Evolutionary conservation across 2,888 invertebrate genomes (phyloP).

Genomic region (Trichopria drosophilae): DNA sequence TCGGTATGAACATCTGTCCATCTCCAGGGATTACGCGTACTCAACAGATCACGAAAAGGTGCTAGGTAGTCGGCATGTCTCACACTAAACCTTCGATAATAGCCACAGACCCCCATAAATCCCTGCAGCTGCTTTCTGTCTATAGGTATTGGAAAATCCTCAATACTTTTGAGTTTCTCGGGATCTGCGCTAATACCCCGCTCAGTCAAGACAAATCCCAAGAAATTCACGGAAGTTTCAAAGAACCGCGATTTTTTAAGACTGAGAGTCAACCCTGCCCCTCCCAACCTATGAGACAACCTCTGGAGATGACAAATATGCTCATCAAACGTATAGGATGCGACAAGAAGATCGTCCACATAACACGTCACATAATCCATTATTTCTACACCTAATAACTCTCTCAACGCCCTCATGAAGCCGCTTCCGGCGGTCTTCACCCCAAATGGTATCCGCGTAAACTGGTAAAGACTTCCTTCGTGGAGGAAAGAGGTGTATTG

Average conservation of each 20-base stretch:
- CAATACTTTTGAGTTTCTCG: constrained; percentile 32
- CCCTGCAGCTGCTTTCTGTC: constrained; percentile 36
- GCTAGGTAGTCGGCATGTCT: not conserved
- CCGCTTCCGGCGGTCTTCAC: constrained; percentile 2
- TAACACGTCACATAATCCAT: constrained; percentile 36
- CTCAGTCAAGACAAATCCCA: constrained; percentile 1
- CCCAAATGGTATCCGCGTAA: constrained; percentile 2
- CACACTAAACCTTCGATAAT: too few relatives aligned
- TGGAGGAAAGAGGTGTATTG: constrained; percentile 10
- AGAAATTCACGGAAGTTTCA: not conserved
- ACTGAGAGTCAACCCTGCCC: constrained; percentile 37
- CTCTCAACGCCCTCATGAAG: not conserved
- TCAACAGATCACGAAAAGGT: constrained; percentile 9
- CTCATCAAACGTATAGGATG: constrained; percentile 33
- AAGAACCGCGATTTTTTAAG: constrained; percentile 37
- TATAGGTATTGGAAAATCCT: constrained; percentile 32
- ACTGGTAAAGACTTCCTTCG: constrained; percentile 1
- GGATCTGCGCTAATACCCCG: constrained; percentile 11
- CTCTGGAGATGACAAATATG: constrained; percentile 30
- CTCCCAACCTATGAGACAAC: constrained; percentile 29
- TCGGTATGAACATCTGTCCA: constrained; percentile 7
- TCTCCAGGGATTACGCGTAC: not conserved
- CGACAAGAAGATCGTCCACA: constrained; percentile 43
- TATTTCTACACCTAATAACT: constrained; percentile 41
- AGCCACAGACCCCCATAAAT: too few relatives aligned